Percentiles rank a stretch among this genome's conserved stretches.
Evolutionary conservation across 2,888 invertebrate genomes (phyloP).

Genomic region (Baronia brevicornis): DNA sequence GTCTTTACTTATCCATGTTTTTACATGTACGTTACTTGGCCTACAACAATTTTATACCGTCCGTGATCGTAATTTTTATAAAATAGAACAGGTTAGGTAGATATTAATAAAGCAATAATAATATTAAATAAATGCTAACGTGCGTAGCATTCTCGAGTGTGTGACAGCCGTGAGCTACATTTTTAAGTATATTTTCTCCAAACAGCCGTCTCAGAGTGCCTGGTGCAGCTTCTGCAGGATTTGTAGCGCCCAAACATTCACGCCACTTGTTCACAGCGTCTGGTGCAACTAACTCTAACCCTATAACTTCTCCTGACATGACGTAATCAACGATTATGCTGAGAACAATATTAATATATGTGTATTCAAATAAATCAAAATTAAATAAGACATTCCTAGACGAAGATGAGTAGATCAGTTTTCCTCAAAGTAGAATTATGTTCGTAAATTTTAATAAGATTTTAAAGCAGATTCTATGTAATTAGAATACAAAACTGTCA

Average conservation of each 20-base stretch:
- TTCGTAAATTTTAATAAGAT: too few species aligned
- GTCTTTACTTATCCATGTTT: too few species aligned
- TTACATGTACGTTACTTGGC: too few species aligned
- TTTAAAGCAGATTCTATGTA: too few species aligned
- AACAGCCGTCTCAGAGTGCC: slow-evolving; percentile 78
- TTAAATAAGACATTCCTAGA: too few species aligned
- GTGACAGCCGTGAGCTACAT: slow-evolving; percentile 83
- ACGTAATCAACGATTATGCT: slow-evolving; percentile 80
- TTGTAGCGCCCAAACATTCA: slow-evolving; percentile 78
- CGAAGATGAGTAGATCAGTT: too few species aligned
- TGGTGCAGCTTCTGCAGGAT: slow-evolving; percentile 77
- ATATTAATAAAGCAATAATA: slow-evolving; percentile 6
- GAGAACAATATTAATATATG: slow-evolving; percentile 2
- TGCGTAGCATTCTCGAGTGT: slow-evolving; percentile 69
- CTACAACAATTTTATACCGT: too few species aligned
- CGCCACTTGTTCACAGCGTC: slow-evolving; percentile 80
- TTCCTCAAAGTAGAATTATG: too few species aligned
- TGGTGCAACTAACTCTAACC: slow-evolving; percentile 83
- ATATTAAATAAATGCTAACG: slow-evolving; percentile 36
- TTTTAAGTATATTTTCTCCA: slow-evolving; percentile 79
- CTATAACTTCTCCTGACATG: slow-evolving; percentile 82
- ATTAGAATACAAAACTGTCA: too few species aligned
- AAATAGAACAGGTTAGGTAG: too few species aligned
- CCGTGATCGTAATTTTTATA: too few species aligned
- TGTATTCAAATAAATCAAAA: background rate